A percentile compares a stretch with the other conserved stretches of the same genome.
phyloP scores from a whole-genome alignment of 2,797 vertebrate genomes.

The Lates japonicus region DNA sequence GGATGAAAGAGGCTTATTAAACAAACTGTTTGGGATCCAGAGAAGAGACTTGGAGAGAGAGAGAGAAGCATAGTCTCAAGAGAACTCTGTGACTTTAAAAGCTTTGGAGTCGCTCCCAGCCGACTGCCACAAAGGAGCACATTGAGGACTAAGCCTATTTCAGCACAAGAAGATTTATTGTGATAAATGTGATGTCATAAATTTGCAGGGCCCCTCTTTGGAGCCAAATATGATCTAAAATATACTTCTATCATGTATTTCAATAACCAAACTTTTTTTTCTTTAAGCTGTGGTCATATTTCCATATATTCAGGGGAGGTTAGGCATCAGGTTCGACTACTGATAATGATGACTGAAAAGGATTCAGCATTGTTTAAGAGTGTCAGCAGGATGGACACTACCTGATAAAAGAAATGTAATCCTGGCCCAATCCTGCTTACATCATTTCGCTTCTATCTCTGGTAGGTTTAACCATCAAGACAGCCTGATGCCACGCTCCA shows the following conservation, averaged over 20 bases:
- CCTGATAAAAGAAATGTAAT: no score
- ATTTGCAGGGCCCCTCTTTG: background rate
- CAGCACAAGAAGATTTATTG: slow-evolving; percentile 23
- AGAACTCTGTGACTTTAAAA: slow-evolving; percentile 39
- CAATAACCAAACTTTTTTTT: slow-evolving; percentile 1
- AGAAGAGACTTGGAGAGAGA: slow-evolving; percentile 8
- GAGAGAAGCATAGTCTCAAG: slow-evolving; percentile 7
- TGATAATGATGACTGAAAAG: background rate
- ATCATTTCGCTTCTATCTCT: no score
- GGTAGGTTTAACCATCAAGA: no score
- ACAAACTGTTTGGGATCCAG: slow-evolving; percentile 12
- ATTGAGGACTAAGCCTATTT: slow-evolving; percentile 14
- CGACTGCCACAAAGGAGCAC: slow-evolving; percentile 24
- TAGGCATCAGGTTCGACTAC: background rate
- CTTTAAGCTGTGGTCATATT: background rate
- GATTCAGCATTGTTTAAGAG: background rate
- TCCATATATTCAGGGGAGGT: background rate
- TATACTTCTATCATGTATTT: background rate
- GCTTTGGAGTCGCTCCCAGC: slow-evolving; percentile 38
- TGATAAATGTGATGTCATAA: slow-evolving; percentile 35
- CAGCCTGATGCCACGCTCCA: background rate
- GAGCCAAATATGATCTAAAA: slow-evolving; percentile 14
- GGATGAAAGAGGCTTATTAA: slow-evolving; percentile 31
- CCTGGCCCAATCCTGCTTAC: no score
- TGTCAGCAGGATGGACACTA: background rate